phyloP scores from a whole-genome alignment of 2,113 vertebrate genomes.

The Ceuthmochares aereus region DNA sequence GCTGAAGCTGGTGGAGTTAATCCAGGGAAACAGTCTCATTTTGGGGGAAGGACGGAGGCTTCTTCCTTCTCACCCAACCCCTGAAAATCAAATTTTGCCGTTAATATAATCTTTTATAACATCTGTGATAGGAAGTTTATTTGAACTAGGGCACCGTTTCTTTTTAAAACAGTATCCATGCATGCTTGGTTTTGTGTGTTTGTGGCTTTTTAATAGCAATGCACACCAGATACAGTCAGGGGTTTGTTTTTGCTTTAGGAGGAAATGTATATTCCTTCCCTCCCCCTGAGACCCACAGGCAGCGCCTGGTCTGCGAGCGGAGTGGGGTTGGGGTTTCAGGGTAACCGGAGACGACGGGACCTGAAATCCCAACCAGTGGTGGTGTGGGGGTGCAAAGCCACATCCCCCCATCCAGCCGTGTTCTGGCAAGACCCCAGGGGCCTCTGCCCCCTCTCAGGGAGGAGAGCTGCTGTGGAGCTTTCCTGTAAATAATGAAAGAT shows the following conservation, averaged over 20 bases:
- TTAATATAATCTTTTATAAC: not conserved
- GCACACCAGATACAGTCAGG: not conserved
- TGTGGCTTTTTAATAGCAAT: not conserved
- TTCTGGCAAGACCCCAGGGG: too few relatives aligned
- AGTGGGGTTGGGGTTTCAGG: not conserved
- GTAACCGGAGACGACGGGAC: not conserved
- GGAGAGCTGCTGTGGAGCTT: not conserved
- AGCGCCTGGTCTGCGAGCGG: not conserved
- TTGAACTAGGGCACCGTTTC: not conserved
- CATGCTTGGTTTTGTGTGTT: not conserved
- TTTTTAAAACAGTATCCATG: not conserved
- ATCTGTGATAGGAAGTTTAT: not conserved
- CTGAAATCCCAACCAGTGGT: accelerated
- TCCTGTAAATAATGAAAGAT: not conserved
- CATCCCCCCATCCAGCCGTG: too few relatives aligned
- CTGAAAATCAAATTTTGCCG: not conserved
- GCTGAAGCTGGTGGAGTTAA: not conserved
- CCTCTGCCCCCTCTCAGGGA: not conserved
- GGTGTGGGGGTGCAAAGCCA: not conserved
- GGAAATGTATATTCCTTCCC: not conserved
- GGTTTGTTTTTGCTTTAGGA: conserved; percentile 37
- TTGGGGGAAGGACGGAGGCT: too few relatives aligned
- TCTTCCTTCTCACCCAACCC: not conserved
- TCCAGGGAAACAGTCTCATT: not conserved
- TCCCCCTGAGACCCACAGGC: not conserved